phyloP scores from a whole-genome alignment of 1,140 invertebrate species.

The Pinna nobilis region DNA sequence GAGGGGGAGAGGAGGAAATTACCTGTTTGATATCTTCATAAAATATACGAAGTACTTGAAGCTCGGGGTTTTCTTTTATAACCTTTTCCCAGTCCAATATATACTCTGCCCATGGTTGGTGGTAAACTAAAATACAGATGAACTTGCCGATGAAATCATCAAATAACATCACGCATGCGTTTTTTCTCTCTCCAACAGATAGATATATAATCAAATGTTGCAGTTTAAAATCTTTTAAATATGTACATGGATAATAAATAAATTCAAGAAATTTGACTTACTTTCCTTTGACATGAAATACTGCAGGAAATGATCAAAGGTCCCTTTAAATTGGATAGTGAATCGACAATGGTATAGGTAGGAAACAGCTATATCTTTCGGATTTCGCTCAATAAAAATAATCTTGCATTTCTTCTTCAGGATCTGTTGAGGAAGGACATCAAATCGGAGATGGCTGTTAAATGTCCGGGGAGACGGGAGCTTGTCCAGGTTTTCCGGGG shows the following conservation, averaged over 20 bases:
- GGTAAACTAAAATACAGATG: neutral
- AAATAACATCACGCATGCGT: too few relatives aligned
- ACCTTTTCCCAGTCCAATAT: slow-evolving; percentile 8
- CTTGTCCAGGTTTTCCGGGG: slow-evolving; percentile 32
- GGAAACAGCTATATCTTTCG: slow-evolving; percentile 57
- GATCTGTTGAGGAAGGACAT: slow-evolving; percentile 29
- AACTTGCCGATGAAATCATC: too few relatives aligned
- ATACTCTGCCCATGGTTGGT: neutral
- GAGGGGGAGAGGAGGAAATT: too few relatives aligned
- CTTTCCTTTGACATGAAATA: neutral
- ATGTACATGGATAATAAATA: too few relatives aligned
- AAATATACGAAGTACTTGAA: neutral
- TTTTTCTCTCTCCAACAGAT: too few relatives aligned
- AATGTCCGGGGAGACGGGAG: slow-evolving; percentile 48
- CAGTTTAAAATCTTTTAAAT: too few relatives aligned
- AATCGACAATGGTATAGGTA: slow-evolving; percentile 41
- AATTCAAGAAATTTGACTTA: too few relatives aligned
- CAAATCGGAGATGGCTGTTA: slow-evolving; percentile 48
- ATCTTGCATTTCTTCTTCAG: slow-evolving; percentile 44
- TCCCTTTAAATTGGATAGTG: neutral
- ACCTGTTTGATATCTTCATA: slow-evolving; percentile 10
- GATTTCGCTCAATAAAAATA: slow-evolving; percentile 51
- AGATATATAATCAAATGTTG: too few relatives aligned
- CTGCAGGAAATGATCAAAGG: slow-evolving; percentile 5
- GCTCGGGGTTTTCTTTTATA: slow-evolving; percentile 11